Base-by-base conservation (phyloP, 2,113 vertebrate species). In the Syrmaticus mikado region DNA sequence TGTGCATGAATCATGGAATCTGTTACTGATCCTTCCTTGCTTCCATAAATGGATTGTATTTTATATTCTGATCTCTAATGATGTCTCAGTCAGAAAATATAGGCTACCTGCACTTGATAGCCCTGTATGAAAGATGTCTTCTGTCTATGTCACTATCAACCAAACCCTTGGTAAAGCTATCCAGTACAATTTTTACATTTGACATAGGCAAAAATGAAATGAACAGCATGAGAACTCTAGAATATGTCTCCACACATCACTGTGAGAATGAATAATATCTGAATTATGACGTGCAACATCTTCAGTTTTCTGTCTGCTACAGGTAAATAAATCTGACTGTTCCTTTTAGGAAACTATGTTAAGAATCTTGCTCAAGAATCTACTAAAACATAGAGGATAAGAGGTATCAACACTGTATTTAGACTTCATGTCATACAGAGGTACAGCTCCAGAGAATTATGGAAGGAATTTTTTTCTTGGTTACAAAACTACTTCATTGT, bases 191-290 rank as follows among this genome's bases (percentile, higher is more conserved):
- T 40, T 45, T 9, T 28, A 24, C 30, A 13, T 45, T 93, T 89
- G 32, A 55, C 32, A 46, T 8, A 45, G 10, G 14, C 17, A 67
- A 16, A 0, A 0, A 45, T 45, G 70, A 84, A 72, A 89, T 12
- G 28, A 62, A 41, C 46, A 70, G 4, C 32, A 16, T 38, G 18
- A 73, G 32, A 86, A 11, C 13, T 52, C 15, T 70, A 60, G 22
- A 85, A 36, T 50, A 53, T 12, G 24, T 77, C 10, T 79, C 22
- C 46, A 68, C 11, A 8, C 13, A 20, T 60, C 25, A 45, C 50
- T 83, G 32, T 73, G 48, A 73, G 32, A 70, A 65, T 10, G 4
- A 71, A 46, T 38, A 72, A 3, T 34, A 76, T 53, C 52, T 28
- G 52, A 53, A 30, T 28, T 53, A 53, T 53, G 27, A 53, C 34